Evolutionary conservation across 2,888 invertebrate genomes (phyloP), one percentile per base, ranked within the genome.

Genomic region (Scaptomyza polygonia): DNA sequence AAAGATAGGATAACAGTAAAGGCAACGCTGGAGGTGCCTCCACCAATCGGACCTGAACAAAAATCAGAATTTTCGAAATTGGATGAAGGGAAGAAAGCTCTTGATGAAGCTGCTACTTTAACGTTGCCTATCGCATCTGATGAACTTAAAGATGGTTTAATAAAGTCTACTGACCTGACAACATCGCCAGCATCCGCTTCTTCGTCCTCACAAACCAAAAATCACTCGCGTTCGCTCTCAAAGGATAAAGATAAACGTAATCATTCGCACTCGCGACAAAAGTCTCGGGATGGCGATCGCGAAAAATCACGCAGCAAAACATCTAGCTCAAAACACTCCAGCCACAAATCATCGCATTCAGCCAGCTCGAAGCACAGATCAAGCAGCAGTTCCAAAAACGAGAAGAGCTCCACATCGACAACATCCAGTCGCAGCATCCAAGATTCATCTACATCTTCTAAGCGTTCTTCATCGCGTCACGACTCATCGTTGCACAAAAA

Each of bases 141-240:
- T 6, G 61, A 78, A 11, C 11, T 55, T 1, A 68, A 76, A 49
- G 72, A 67, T 6, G 84, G 78, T 5, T 5, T 30, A 2, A 45
- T 43, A 2, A 81, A 76, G 12, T 34, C 58, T 3, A 12, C n/a
- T 0, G 80, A 79, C 16, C 34, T 72, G 16, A 72, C 52, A 9
- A 51, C 64, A 1, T 79, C 87, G n/a, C 85, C 88, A 6, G 55
- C 67, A 0, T 84, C 88, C 4, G 57, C 58, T 1, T 83, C 86
- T 0, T 83, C 86, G 1, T 88, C 89, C 5, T 89, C 88, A 0
- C 87, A 86, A 4, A 83, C 88, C 6, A 91, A 89, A 32, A 90
- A 88, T 39, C 79, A 82, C n/a, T 69, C 70, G 5, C 32, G 34
- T 5, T 67, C 67, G 1, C 49, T 44, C 14, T 68, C 61, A 1